Base-by-base conservation (phyloP, 1,140 invertebrate species). In the Delia radicum region DNA sequence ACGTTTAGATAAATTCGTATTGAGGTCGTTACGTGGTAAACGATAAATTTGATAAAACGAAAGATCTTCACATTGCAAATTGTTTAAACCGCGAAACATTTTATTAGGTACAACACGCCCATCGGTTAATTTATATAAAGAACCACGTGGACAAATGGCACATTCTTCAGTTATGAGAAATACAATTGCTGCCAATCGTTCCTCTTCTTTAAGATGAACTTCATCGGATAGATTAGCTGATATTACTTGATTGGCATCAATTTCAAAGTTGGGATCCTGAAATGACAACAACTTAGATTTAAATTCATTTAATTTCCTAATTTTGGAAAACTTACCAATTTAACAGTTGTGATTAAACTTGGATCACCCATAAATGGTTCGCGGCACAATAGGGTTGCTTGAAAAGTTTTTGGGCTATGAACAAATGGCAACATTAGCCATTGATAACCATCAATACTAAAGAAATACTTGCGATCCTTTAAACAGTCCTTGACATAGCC, bases 131-230 rank as follows among this genome's bases (percentile, higher is more conserved):
- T 93, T 93, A 63, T 92, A 90, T 67, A 93, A 87, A 12, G 89
- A 91, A 1, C 93, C 93, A 48, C 93, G 88, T 8, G 93, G 93
- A 72, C 93, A 89, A 15, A 94, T 86, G 73, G 89, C 89, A 0
- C 90, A 89, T 79, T 94, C 92, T 18, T 91, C 88, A 75, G 88
- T 91, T 33, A 94, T 93, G 6, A 90, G 88, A 71, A 90, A 87
- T 10, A 95, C 88, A 1, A 90, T 90, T 6, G 91, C 91, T 0
- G 92, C 87, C 13, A 95, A 80, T n/a, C 93, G 89, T 77, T 91
- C 91, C 82, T 94, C 93, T 84, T 95, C 93, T 82, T 93, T 94
- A 28, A 95, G 82, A 75, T 89, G 86, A 73, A 87, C 81, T 67
- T 87, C 83, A 24, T 89, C 88, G 0, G 88, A 86, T 73, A 86